A percentile compares a stretch with the other conserved stretches of the same genome.
These are phyloP conservation scores for Anguilla pacifica DNA, from an alignment of 2,797 vertebrate species.

Conservation along the genomic window DNA sequence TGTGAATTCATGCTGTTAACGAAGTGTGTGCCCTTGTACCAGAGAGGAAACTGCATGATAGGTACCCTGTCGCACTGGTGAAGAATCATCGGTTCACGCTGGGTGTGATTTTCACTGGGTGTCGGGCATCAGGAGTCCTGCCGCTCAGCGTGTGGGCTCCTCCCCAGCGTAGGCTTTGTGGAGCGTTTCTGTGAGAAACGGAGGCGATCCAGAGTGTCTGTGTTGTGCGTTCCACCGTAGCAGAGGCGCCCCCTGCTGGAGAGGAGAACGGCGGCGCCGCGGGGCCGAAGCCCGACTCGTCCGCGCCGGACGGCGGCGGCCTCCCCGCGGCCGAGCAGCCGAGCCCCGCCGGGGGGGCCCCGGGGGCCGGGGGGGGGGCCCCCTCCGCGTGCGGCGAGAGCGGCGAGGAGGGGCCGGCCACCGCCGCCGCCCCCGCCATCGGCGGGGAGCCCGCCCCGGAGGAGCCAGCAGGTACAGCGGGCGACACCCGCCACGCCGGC, in stretches of 20 bases:
- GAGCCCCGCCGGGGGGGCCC: conserved; percentile 67
- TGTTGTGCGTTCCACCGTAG: conserved; percentile 58
- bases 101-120: neutral
- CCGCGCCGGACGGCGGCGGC: conserved; percentile 72
- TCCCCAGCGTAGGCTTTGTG: neutral
- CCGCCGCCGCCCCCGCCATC: too few species aligned
- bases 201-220: neutral
- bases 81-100: neutral
- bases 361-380: conserved; percentile 55
- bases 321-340: conserved; percentile 64
- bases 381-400: conserved; percentile 66
- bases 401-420: conserved; percentile 69
- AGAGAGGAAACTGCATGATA: neutral
- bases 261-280: conserved; percentile 75
- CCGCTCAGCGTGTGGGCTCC: neutral
- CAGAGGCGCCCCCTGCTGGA: conserved; percentile 73
- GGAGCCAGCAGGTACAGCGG: conserved; percentile 82
- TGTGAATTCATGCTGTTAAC: neutral
- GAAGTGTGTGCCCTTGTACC: neutral
- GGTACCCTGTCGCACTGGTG: neutral
- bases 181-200: neutral
- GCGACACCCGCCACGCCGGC: neutral
- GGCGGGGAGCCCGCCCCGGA: conserved; percentile 67
- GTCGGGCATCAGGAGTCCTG: neutral
- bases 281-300: conserved; percentile 68